Conservation (phyloP, 2,797 vertebrate species). For the Spondyliosoma cantharus region DNA sequence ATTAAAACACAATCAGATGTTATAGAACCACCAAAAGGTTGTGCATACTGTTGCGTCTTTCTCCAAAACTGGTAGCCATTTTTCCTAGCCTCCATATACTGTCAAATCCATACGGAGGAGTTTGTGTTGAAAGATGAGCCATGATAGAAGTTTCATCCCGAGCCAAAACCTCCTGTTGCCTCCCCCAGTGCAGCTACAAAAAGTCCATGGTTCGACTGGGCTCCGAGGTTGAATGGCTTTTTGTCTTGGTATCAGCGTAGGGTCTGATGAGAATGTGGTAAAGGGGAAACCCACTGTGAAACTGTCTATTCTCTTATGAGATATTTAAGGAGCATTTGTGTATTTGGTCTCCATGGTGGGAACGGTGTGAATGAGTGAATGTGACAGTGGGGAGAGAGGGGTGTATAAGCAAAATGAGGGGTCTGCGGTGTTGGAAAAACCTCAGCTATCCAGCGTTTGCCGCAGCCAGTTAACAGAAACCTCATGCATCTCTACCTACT, state of each 20-base stretch:
- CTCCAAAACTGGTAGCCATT: slow-evolving; percentile 22
- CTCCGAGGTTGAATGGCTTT: slow-evolving; percentile 47
- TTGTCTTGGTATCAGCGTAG: slow-evolving; percentile 58
- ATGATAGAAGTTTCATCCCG: slow-evolving; percentile 52
- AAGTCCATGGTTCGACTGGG: slow-evolving; percentile 33
- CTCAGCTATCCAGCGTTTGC: slow-evolving; percentile 66
- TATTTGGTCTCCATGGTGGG: slow-evolving; percentile 67
- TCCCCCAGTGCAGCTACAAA: slow-evolving; percentile 41
- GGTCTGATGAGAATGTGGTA: slow-evolving; percentile 53
- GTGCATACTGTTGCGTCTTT: slow-evolving; percentile 5
- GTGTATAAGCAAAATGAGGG: slow-evolving; percentile 43
- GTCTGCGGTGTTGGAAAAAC: slow-evolving; percentile 60
- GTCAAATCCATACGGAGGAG: slow-evolving; percentile 27
- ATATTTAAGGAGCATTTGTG: slow-evolving; percentile 50
- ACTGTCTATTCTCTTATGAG: slow-evolving; percentile 45
- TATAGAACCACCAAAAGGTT: slow-evolving; percentile 15
- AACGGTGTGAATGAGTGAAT: slow-evolving; percentile 68
- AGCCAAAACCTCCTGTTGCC: slow-evolving; percentile 51
- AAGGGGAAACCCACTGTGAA: slow-evolving; percentile 53
- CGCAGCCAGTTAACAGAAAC: slow-evolving; percentile 73
- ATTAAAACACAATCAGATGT: slow-evolving; percentile 63
- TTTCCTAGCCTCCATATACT: slow-evolving; percentile 21
- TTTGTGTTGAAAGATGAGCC: slow-evolving; percentile 54
- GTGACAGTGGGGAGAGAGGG: slow-evolving; percentile 64
- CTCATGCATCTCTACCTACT: slow-evolving; percentile 57